A percentile compares a stretch with the other conserved stretches of the same genome.
Evolutionary conservation across 2,113 vertebrate species (phyloP).

Genomic region (Pholis gunnellus): DNA sequence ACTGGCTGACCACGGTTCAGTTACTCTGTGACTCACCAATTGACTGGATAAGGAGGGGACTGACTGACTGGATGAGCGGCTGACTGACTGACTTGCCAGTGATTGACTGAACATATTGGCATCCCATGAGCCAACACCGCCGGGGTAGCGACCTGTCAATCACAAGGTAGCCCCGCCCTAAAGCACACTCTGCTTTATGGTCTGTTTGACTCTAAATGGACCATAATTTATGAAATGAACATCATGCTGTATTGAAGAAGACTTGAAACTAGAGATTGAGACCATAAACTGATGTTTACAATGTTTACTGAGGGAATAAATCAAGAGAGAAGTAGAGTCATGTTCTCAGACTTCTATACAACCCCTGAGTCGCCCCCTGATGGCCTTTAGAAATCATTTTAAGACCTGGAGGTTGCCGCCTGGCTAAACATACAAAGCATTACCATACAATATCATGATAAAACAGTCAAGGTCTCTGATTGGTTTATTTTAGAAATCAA

Average conservation of each 20-base stretch:
- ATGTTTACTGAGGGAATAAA: no score
- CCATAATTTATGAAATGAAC: no score
- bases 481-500: background rate
- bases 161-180: no score
- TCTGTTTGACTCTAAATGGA: no score
- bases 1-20: slow-evolving; percentile 24
- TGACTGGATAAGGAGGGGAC: slow-evolving; percentile 11
- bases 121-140: background rate
- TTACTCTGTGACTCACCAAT: slow-evolving; percentile 24
- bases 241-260: no score
- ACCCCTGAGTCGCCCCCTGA: no score
- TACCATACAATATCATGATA: background rate
- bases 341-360: no score
- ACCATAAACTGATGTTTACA: no score
- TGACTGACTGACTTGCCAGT: slow-evolving; percentile 1
- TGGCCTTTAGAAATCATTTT: background rate
- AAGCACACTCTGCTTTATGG: no score
- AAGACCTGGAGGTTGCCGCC: background rate
- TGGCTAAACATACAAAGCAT: background rate
- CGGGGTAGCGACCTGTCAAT: no score
- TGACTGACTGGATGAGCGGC: background rate
- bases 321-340: no score
- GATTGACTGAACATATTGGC: slow-evolving; percentile 5
- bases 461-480: background rate
- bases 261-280: no score